Evolutionary conservation across 2,797 vertebrate species (phyloP).

Genomic region (Scarus forsteni): DNA sequence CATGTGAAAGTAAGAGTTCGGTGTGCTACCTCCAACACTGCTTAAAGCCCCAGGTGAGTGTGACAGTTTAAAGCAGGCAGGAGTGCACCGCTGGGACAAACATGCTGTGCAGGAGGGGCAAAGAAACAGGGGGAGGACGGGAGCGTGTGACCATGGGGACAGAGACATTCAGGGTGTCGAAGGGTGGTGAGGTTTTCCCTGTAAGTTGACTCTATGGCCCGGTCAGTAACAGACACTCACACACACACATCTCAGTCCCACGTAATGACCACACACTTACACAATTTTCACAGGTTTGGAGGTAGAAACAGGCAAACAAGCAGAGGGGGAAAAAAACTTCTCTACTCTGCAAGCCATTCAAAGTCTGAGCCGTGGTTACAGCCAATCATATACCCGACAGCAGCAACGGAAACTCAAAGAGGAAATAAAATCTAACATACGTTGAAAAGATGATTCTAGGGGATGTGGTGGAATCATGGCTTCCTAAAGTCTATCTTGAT

Average conservation of each 20-base stretch:
- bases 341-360: conserved; percentile 89
- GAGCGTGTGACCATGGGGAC: conserved; percentile 74
- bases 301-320: conserved; percentile 86
- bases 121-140: conserved; percentile 75
- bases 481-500: conserved; percentile 79
- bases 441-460: conserved; percentile 73
- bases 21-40: conserved; percentile 72
- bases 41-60: conserved; percentile 80
- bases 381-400: conserved; percentile 85
- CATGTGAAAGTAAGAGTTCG: conserved; percentile 13
- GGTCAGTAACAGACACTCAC: conserved; percentile 72
- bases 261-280: conserved; percentile 75
- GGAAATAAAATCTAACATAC: conserved; percentile 63
- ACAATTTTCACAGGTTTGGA: conserved; percentile 82
- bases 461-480: conserved; percentile 77
- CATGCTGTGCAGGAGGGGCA: conserved; percentile 87
- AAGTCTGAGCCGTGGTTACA: conserved; percentile 85
- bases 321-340: conserved; percentile 65
- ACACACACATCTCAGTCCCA: conserved; percentile 74
- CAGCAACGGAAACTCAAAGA: conserved; percentile 81
- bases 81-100: conserved; percentile 83
- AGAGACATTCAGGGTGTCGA: conserved; percentile 67
- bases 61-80: conserved; percentile 75
- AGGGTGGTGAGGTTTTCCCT: conserved; percentile 83
- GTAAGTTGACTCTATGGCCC: conserved; percentile 84